Conservation (phyloP, 2,888 invertebrate species). For the Pseudococcus longispinus region DNA sequence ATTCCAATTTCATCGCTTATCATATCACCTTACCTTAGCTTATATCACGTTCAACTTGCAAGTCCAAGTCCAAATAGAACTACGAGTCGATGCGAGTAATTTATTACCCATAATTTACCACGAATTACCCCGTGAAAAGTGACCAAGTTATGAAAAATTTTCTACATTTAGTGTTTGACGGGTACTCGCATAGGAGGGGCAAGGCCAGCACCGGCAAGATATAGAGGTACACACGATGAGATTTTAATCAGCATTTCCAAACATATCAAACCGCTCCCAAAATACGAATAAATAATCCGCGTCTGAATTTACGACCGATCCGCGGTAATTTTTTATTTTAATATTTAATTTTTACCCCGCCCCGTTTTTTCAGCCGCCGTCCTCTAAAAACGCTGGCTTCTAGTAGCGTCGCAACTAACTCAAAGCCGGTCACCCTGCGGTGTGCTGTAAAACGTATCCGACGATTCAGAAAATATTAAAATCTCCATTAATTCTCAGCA, state of each 20-base stretch:
- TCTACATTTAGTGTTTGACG: neutral
- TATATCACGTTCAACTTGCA: neutral
- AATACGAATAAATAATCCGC: neutral
- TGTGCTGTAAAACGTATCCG: neutral
- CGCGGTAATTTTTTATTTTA: conserved; percentile 5
- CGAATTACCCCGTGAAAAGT: neutral
- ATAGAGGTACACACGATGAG: neutral
- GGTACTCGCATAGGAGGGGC: neutral
- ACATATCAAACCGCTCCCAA: neutral
- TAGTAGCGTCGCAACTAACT: neutral
- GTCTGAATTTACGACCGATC: neutral
- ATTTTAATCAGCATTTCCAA: conserved; percentile 8
- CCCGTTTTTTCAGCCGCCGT: neutral
- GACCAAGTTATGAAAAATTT: neutral
- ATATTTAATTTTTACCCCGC: neutral
- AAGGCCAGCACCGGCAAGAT: neutral
- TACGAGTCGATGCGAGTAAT: neutral
- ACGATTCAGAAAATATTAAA: conserved; percentile 22
- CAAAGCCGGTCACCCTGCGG: neutral
- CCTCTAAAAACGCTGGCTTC: neutral
- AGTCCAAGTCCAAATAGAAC: neutral
- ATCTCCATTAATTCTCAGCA: conserved; percentile 31
- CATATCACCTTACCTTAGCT: neutral
- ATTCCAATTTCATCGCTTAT: neutral
- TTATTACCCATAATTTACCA: neutral